Conservation (phyloP, 2,797 vertebrate genomes). For the Cossypha polioptera region DNA sequence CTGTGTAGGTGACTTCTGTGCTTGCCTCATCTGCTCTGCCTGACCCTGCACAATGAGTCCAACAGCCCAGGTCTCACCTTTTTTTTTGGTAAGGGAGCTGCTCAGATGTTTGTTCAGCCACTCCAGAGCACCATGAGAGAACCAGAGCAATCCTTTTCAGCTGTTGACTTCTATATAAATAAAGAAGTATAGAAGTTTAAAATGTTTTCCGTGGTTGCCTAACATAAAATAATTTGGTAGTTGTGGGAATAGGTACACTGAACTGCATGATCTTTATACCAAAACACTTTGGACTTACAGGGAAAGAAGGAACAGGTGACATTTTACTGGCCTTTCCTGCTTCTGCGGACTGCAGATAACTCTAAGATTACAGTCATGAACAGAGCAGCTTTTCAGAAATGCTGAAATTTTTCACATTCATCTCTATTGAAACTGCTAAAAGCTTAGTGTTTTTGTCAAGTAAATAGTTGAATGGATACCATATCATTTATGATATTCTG, state of each 20-base stretch:
- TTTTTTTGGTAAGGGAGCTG: neutral
- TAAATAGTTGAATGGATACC: neutral
- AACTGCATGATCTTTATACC: neutral
- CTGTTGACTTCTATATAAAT: neutral
- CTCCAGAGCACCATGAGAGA: neutral
- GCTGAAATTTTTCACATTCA: neutral
- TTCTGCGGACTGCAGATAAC: neutral
- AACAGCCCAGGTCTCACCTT: neutral
- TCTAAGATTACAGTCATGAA: neutral
- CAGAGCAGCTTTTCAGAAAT: neutral
- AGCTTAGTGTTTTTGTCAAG: neutral
- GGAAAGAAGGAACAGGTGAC: neutral
- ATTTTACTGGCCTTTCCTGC: neutral
- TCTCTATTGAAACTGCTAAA: neutral
- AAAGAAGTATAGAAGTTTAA: neutral
- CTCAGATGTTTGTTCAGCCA: neutral
- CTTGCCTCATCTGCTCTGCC: fast-evolving
- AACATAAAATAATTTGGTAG: neutral
- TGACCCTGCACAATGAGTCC: fast-evolving
- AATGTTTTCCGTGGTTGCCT: neutral
- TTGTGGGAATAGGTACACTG: neutral
- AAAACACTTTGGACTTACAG: neutral
- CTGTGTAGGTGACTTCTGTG: neutral
- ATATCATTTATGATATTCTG: constrained; percentile 29
- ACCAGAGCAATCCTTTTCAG: neutral